Evolutionary conservation across 1,140 invertebrate genomes (phyloP), one percentile per base, ranked within the genome.

Genomic region (Drosophila quadrilineata): DNA sequence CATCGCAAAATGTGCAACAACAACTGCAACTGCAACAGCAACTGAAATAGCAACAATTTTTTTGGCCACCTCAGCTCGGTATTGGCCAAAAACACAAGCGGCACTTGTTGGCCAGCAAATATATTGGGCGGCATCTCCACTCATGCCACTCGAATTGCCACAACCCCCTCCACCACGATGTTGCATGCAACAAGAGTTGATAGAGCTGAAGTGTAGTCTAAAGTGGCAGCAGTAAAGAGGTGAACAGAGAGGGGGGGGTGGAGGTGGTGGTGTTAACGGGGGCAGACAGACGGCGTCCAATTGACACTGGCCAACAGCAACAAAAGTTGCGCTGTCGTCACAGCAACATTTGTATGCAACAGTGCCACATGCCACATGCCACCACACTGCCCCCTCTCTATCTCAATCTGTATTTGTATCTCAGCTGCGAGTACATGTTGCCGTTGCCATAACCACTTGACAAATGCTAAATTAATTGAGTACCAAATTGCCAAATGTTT

Each of bases 401-500:
- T 36, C n/a, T 22, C 10, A 8, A 10, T 26, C 21, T 46, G 6
- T 45, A 24, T 28, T 45, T n/a, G n/a, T n/a, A n/a, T n/a, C n/a
- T n/a, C n/a, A n/a, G 33, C 3, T 33, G 48, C 31, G 16, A 12
- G 12, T 12, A 2, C 9, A 3, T 56, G 31, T 21, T 43, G 43
- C 24, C 57, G 72, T 21, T 63, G 53, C 74, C 68, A 57, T 72
- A 76, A 71, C 72, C 72, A 72, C 68, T 82, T 82, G 77, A 82
- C 84, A 82, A 82, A 82, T 77, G 77, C 76, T 84, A 76, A 84
- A 82, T 84, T 84, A 84, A 82, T 82, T 84, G 77, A 76, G 64
- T 60, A 60, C 29, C 29, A 72, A n/a, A n/a, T 82, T 82, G 73
- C 76, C 77, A 72, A 80, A 80, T 64, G 41, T 63, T n/a, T n/a